A percentile compares a stretch with the other conserved stretches of the same genome.
Evolutionary conservation across 2,888 invertebrate species (phyloP).

Genomic region (Machimus rusticus): DNA sequence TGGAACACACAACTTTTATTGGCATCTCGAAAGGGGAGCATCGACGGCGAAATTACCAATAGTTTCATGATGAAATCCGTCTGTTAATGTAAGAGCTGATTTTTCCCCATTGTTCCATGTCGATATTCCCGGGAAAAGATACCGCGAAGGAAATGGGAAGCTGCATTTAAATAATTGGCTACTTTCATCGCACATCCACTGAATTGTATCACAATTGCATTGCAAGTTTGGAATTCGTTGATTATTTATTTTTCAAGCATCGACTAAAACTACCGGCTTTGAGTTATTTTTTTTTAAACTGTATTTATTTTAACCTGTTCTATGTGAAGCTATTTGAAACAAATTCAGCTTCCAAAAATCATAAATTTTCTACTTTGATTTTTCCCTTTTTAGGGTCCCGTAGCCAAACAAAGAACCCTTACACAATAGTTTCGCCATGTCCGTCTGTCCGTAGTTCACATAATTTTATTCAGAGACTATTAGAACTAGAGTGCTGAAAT

Average conservation of each 20-base stretch:
- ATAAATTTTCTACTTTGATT: too few species aligned
- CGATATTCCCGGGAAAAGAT: background rate
- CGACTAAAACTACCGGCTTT: background rate
- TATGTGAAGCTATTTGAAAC: too few species aligned
- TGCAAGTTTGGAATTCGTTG: background rate
- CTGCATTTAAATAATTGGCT: background rate
- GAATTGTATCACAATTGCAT: background rate
- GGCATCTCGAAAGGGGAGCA: background rate
- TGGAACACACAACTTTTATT: background rate
- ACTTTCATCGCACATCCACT: background rate
- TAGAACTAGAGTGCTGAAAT: too few species aligned
- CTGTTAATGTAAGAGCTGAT: constrained; percentile 6
- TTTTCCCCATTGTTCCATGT: background rate
- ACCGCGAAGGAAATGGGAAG: background rate
- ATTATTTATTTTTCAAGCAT: background rate
- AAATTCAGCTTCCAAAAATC: too few species aligned
- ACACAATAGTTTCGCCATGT: too few species aligned
- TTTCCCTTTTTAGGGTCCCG: too few species aligned
- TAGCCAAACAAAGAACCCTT: too few species aligned
- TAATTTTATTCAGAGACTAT: too few species aligned
- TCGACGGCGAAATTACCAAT: constrained; percentile 14
- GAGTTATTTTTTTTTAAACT: background rate
- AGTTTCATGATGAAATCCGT: constrained; percentile 12
- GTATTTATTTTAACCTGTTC: too few species aligned
- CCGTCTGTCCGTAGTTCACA: too few species aligned